A percentile compares a stretch with the other conserved stretches of the same genome.
Conservation (phyloP, 2,888 invertebrate genomes). For the Lysandra coridon region DNA sequence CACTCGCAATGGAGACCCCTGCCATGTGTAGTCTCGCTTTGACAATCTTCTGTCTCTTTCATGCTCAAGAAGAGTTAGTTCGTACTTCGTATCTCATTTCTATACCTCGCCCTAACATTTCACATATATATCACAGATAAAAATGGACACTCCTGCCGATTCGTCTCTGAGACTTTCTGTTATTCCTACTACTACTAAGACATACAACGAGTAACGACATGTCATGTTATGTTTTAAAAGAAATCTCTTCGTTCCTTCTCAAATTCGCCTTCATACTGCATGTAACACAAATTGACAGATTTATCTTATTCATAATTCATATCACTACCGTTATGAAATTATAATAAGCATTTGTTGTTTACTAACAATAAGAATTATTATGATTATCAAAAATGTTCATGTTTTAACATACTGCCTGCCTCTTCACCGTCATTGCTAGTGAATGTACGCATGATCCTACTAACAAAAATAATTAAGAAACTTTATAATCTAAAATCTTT, state of each 20-base stretch:
- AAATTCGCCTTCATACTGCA: not conserved
- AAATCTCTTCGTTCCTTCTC: not conserved
- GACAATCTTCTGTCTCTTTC: slow-evolving; percentile 2
- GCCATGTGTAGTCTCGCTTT: slow-evolving; percentile 12
- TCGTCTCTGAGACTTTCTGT: no score
- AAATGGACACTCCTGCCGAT: no score
- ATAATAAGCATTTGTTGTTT: not conserved
- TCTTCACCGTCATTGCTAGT: not conserved
- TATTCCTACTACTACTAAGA: no score
- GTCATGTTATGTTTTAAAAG: not conserved
- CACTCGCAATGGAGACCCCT: not conserved
- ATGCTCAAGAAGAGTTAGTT: slow-evolving; percentile 57
- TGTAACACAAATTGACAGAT: no score
- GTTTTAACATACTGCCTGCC: no score
- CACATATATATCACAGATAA: slow-evolving; percentile 37
- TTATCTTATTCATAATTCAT: no score
- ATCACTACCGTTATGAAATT: no score
- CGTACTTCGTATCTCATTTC: not conserved
- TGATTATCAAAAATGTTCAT: no score
- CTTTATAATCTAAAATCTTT: not conserved
- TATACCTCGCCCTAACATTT: slow-evolving; percentile 14
- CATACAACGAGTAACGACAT: no score
- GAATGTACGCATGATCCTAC: slow-evolving; percentile 10
- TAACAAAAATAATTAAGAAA: not conserved
- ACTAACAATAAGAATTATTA: not conserved